A percentile compares a stretch with the other conserved stretches of the same genome.
These are phyloP conservation scores for Falco biarmicus DNA, from an alignment of 2,797 vertebrate species.

Conservation along the genomic window DNA sequence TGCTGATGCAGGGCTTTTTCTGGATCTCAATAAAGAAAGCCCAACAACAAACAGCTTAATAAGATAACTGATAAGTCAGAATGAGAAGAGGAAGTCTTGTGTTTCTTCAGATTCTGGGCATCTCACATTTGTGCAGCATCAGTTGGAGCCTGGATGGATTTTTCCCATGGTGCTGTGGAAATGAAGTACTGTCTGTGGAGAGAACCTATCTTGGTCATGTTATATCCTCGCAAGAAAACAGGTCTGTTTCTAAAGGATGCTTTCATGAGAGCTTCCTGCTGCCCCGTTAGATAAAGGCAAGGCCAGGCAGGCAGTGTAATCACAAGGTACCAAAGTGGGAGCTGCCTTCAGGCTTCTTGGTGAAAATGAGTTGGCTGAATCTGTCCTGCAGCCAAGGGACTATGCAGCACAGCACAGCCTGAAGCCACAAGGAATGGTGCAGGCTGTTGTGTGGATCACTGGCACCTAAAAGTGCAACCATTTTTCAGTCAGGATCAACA, in stretches of 20 bases:
- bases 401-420: too few relatives aligned
- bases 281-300: not conserved
- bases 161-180: not conserved
- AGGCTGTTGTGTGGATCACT: not conserved
- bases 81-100: not conserved
- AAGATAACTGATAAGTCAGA: not conserved
- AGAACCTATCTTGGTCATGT: not conserved
- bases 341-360: not conserved
- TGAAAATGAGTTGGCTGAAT: not conserved
- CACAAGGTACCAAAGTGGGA: not conserved
- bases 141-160: not conserved
- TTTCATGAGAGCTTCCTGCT: not conserved
- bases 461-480: not conserved
- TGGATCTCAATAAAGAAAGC: not conserved
- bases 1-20: not conserved
- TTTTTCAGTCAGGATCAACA: not conserved
- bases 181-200: not conserved
- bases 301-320: not conserved
- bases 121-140: not conserved
- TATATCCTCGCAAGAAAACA: not conserved
- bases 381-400: not conserved
- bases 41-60: not conserved
- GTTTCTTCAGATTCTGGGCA: not conserved
- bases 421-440: rapidly evolving
- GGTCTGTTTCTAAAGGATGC: not conserved